phyloP scores from a whole-genome alignment of 2,888 invertebrate species.

The Imbricaverruca yamaguchii region DNA sequence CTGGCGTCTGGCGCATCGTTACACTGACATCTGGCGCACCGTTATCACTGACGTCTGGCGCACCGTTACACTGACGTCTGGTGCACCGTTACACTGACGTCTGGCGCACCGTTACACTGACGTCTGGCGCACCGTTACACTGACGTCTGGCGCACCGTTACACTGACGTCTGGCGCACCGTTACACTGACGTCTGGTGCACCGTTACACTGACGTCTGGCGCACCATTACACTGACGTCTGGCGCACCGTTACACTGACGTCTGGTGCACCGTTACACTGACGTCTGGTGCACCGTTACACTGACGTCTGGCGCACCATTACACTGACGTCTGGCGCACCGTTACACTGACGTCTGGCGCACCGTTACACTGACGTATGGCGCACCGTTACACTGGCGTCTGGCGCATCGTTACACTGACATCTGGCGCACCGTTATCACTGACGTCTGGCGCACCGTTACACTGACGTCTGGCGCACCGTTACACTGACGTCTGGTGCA shows the following conservation, averaged over 20 bases:
- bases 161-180: not conserved
- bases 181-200: too few relatives aligned
- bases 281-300: too few relatives aligned
- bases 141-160: too few relatives aligned
- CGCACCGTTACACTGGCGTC: not conserved
- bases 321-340: too few relatives aligned
- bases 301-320: not conserved
- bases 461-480: too few relatives aligned
- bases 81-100: not conserved
- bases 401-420: not conserved
- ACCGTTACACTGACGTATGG: too few relatives aligned
- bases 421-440: too few relatives aligned
- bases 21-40: not conserved
- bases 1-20: too few relatives aligned
- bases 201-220: not conserved
- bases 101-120: too few relatives aligned
- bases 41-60: too few relatives aligned
- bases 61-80: not conserved
- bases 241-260: too few relatives aligned
- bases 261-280: not conserved
- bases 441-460: not conserved
- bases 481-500: not conserved
- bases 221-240: not conserved
- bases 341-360: not conserved
- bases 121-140: not conserved